Base-by-base conservation (phyloP, 1,140 invertebrate genomes). In the Brachystomella parvula region DNA sequence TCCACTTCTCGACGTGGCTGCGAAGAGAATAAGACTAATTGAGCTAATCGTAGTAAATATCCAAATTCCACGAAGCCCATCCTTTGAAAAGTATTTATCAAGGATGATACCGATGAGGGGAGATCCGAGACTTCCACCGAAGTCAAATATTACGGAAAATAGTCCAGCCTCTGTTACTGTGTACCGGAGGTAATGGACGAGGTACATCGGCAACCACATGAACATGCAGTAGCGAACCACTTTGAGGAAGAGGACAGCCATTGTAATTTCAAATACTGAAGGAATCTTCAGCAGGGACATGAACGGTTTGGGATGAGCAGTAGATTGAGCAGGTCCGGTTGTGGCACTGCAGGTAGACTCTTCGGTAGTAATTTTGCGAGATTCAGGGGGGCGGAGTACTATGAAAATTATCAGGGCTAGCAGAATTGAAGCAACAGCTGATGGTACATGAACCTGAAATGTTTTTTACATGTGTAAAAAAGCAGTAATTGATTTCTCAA, bases 201-300 rank as follows among this genome's bases (percentile, higher is more conserved):
- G 71, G 72, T 79, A 83, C 75, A 82, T 76, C 1, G 81, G 81
- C 31, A 83, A 72, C 81, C 81, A 83, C 76, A 82, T 80, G 71
- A 81, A 81, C 76, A 83, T 80, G 66, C 78, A 77, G 71, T 83
- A 83, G 21, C 82, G 77, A 2, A 82, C 81, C 35, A 81, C 73
- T 73, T 83, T 83, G 1, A 82, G 72, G 69, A 79, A 82, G 63
- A 83, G 78, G 58, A 83, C 77, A 28, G 78, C 76, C 28, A 81
- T 58, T 19, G 81, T 77, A 26, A 82, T 75, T 69, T 83, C 81
- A n/a, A 77, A 72, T 26, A 83, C 76, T 71, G 78, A 76, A 19
- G 76, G 75, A 32, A 78, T 74, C 32, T 62, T 61, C 76, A 75
- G 77, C 19, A 79, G 64, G 35, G 66, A 61, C 26, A 63, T 64